Conservation (phyloP, 2,888 invertebrate species). For the Eulithis testata region DNA sequence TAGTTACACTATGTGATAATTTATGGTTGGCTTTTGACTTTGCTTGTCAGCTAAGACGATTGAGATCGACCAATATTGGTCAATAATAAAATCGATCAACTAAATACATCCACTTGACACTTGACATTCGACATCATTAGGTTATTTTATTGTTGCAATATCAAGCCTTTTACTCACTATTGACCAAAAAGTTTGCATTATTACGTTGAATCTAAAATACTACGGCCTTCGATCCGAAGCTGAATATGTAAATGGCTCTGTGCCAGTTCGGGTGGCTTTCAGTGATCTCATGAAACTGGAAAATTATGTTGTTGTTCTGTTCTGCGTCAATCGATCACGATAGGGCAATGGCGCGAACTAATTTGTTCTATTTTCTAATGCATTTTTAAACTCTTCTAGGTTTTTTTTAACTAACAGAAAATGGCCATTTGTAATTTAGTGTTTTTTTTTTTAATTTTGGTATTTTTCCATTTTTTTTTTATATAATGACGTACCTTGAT, state of each 20-base stretch:
- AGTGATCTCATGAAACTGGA: slow-evolving; percentile 20
- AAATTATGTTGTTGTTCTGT: slow-evolving; percentile 5
- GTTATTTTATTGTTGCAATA: slow-evolving; percentile 6
- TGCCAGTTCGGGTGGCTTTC: slow-evolving; percentile 21
- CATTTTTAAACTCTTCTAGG: not conserved
- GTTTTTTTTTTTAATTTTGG: no score
- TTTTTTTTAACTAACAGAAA: not conserved
- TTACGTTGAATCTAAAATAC: slow-evolving; percentile 17
- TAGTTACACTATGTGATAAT: not conserved
- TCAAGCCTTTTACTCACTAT: slow-evolving; percentile 2
- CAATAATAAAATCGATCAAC: slow-evolving; percentile 1
- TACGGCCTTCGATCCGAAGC: slow-evolving; percentile 24
- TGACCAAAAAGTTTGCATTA: slow-evolving; percentile 16
- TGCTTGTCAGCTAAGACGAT: no score
- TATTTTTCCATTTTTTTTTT: no score
- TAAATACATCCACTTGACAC: slow-evolving; percentile 24
- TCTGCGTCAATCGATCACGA: slow-evolving; percentile 12
- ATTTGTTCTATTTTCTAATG: slow-evolving; percentile 20
- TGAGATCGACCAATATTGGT: no score
- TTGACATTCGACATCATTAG: slow-evolving; percentile 18
- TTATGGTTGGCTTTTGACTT: no score
- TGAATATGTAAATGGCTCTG: slow-evolving; percentile 15
- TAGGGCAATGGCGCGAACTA: slow-evolving; percentile 12
- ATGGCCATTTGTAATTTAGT: no score
- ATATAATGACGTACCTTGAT: no score